These are phyloP conservation scores for Gambusia holbrooki DNA, from an alignment of 2,113 vertebrate genomes.

Conservation along the genomic window DNA sequence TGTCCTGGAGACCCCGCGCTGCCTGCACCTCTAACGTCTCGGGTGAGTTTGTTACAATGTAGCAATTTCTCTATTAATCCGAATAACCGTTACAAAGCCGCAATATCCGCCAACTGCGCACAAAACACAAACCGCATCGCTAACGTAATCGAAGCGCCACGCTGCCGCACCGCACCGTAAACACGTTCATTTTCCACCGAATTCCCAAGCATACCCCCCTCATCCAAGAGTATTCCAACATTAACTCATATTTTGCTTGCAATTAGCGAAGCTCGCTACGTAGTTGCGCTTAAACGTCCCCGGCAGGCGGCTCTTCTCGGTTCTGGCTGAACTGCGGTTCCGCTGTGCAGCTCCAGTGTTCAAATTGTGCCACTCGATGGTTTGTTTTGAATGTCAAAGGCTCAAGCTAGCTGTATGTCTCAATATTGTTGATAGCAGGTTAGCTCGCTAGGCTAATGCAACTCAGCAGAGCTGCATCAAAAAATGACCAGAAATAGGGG, in stretches of 20 bases:
- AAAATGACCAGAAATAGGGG: slow-evolving; percentile 16
- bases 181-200: slow-evolving; percentile 77
- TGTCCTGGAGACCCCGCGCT: slow-evolving; percentile 96
- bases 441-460: slow-evolving; percentile 76
- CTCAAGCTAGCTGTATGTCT: slow-evolving; percentile 73
- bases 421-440: slow-evolving; percentile 77
- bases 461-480: slow-evolving; percentile 56
- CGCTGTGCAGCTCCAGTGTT: slow-evolving; percentile 15
- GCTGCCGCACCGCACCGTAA: slow-evolving; percentile 54
- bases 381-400: slow-evolving; percentile 79
- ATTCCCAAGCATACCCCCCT: slow-evolving; percentile 86
- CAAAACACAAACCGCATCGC: slow-evolving; percentile 67
- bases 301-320: slow-evolving; percentile 3
- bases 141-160: slow-evolving; percentile 44
- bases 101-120: slow-evolving; percentile 76
- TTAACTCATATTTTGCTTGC: slow-evolving; percentile 84
- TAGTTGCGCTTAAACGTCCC: slow-evolving; percentile 56
- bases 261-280: slow-evolving; percentile 73
- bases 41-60: slow-evolving; percentile 98
- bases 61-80: slow-evolving; percentile 91
- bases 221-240: slow-evolving; percentile 86
- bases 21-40: slow-evolving; percentile 96
- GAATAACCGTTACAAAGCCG: slow-evolving; percentile 82
- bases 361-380: slow-evolving; percentile 52
- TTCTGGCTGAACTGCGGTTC: slow-evolving; percentile 17